Evolutionary conservation across 1,140 invertebrate species (phyloP), one percentile per base, ranked within the genome.

Genomic region (Plutomurus gul): DNA sequence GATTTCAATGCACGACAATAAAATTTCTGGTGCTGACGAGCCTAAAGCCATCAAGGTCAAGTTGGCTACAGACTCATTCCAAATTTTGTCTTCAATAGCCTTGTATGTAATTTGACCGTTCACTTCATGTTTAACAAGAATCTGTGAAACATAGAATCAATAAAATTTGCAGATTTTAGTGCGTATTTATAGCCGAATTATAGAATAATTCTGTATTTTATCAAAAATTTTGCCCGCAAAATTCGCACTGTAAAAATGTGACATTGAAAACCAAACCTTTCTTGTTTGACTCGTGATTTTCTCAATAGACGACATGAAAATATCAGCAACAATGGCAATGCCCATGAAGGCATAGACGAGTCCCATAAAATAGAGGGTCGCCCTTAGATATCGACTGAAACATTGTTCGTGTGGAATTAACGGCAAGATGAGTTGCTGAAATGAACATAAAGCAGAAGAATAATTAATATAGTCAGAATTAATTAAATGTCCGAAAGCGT

Each of bases 1-100:
- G n/a, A 90, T 89, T 85, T 91, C 90, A 75, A 92, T 90, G 72
- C 90, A 87, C 16, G 90, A 90, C 39, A 92, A 85, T 1, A 92
- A 84, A 76, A 92, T 92, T 86, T 92, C 91, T 0, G 91, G 91
- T 1, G 91, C 90, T 40, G 89, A 90, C 4, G 90, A 90, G 4
- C 91, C 91, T 4, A 92, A 85, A 7, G 91, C 91, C 90, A 92
- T 91, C 1, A 92, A 85, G n/a, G 90, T 91, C 13, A 92, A 85
- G 85, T 92, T 92, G 81, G 90, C 90, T 7, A 92, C 90, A 2
- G 75, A 60, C 25, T 76, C 74, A 60, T 80, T 80, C 79, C 79
- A 80, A 1, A 80, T 56, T 27, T 36, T 39, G n/a, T 72, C 65
- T 13, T 77, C 37, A n/a, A 43, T 70, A 6, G 40, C 51, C 16